Evolutionary conservation across 2,888 invertebrate species (phyloP).

Genomic region (Cephus rjabovi): DNA sequence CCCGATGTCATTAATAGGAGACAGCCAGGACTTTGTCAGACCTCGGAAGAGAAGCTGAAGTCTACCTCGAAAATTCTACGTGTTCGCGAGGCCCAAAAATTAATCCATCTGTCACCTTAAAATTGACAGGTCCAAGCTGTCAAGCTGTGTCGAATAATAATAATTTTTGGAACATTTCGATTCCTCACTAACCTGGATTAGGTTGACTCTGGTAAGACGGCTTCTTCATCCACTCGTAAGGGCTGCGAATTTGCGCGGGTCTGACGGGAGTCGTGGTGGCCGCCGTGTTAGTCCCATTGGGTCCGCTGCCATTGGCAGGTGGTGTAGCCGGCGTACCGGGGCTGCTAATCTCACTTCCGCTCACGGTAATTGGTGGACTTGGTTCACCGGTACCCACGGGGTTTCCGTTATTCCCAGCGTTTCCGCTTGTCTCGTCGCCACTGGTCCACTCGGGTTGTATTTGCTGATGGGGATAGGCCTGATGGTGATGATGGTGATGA

Average conservation of each 20-base stretch:
- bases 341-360: slow-evolving; percentile 74
- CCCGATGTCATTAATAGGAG: background rate
- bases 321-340: slow-evolving; percentile 67
- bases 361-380: slow-evolving; percentile 72
- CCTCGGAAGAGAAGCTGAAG: background rate
- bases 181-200: slow-evolving; percentile 78
- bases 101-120: background rate
- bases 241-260: slow-evolving; percentile 81
- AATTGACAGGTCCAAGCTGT: background rate
- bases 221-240: slow-evolving; percentile 94
- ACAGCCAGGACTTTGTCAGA: background rate
- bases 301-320: slow-evolving; percentile 60
- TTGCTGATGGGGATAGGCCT: slow-evolving; percentile 46
- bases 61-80: background rate
- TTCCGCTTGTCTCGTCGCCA: slow-evolving; percentile 39
- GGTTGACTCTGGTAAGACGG: slow-evolving; percentile 86
- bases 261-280: slow-evolving; percentile 67
- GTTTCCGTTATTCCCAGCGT: slow-evolving; percentile 32
- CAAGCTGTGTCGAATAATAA: background rate
- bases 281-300: slow-evolving; percentile 35
- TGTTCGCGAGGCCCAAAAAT: background rate
- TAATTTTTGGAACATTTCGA: background rate
- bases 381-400: slow-evolving; percentile 55
- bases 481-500: slow-evolving; percentile 60
- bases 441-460: slow-evolving; percentile 48